Evolutionary conservation across 2,888 invertebrate species (phyloP).

Genomic region (Trilocha varians): DNA sequence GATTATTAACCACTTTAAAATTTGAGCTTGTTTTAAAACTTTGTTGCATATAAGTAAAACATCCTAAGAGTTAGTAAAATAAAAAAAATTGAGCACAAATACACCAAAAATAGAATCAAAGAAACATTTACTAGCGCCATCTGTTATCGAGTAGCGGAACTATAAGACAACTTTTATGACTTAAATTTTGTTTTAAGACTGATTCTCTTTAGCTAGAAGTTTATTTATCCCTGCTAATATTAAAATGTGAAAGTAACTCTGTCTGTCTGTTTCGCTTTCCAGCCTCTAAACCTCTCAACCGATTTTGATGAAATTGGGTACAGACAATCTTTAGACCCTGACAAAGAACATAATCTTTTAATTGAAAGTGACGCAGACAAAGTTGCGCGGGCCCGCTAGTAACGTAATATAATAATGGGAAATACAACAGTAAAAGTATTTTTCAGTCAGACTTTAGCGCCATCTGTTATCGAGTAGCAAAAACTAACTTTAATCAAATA

Average conservation of each 20-base stretch:
- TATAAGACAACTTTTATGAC: background rate
- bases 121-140: conserved; percentile 15
- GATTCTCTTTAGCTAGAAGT: background rate
- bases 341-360: too few relatives aligned
- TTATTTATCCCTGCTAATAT: background rate
- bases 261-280: background rate
- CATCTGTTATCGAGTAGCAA: conserved; percentile 26
- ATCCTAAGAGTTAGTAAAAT: too few relatives aligned
- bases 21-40: conserved; percentile 3
- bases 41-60: background rate
- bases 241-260: background rate
- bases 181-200: background rate
- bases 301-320: too few relatives aligned
- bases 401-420: too few relatives aligned
- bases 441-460: conserved; percentile 6
- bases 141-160: conserved; percentile 26
- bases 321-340: too few relatives aligned
- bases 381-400: too few relatives aligned
- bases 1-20: conserved; percentile 3
- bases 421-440: background rate
- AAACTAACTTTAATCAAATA: conserved; percentile 37
- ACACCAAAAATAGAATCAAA: background rate
- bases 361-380: too few relatives aligned
- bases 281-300: too few relatives aligned
- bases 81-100: background rate